These are phyloP conservation scores for Euura lappo DNA, from an alignment of 1,140 invertebrate genomes.

Conservation along the genomic window DNA sequence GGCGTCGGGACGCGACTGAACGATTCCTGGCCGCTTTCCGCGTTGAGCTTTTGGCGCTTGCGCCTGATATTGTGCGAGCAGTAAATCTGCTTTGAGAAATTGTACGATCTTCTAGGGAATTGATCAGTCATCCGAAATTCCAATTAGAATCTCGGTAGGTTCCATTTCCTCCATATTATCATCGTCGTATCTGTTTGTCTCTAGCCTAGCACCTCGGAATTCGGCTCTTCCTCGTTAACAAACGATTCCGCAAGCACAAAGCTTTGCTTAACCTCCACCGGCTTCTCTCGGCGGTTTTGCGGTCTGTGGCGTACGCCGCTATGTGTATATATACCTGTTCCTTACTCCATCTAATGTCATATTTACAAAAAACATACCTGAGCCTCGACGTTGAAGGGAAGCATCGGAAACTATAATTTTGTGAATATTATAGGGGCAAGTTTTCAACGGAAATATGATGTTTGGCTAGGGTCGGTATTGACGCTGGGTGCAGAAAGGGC, in stretches of 20 bases:
- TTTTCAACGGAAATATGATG: background rate
- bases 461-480: background rate
- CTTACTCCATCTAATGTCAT: too few species aligned
- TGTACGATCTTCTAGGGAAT: background rate
- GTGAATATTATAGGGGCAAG: too few species aligned
- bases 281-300: background rate
- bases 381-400: too few species aligned
- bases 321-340: too few species aligned
- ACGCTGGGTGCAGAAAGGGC: background rate
- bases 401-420: too few species aligned
- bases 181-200: too few species aligned
- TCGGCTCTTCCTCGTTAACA: background rate
- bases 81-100: background rate
- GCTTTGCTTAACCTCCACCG: background rate
- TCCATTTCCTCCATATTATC: background rate
- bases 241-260: background rate
- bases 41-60: conserved; percentile 30
- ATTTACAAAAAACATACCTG: too few species aligned
- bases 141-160: background rate
- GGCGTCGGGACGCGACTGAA: conserved; percentile 51
- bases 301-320: background rate
- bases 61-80: conserved; percentile 35
- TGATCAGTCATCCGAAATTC: conserved; percentile 3
- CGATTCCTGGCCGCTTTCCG: conserved; percentile 35
- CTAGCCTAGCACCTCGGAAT: background rate